Conservation (phyloP, 2,113 vertebrate species). For the Peromyscus leucopus region DNA sequence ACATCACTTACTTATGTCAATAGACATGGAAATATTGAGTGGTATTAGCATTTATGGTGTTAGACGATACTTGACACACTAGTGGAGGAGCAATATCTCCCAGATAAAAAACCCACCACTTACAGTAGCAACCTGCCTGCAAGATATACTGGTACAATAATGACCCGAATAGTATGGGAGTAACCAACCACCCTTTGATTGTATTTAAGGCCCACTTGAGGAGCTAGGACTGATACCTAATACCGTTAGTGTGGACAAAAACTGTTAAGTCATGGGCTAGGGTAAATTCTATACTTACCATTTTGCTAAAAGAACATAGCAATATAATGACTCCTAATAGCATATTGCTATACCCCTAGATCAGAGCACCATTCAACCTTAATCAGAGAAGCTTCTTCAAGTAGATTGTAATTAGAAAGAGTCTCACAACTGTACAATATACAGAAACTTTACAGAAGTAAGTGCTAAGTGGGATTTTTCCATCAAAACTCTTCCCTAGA, state of each 20-base stretch:
- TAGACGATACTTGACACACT: not conserved
- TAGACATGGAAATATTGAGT: not conserved
- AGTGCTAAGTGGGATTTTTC: not conserved
- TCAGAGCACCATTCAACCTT: not conserved
- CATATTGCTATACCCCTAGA: not conserved
- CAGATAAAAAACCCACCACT: too few species aligned
- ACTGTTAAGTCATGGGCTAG: not conserved
- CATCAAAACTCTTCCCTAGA: not conserved
- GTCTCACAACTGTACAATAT: not conserved
- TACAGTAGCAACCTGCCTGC: too few species aligned
- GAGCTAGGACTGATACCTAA: too few species aligned
- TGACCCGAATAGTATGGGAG: too few species aligned
- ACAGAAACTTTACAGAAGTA: not conserved
- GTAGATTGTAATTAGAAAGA: not conserved
- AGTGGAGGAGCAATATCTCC: too few species aligned
- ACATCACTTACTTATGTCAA: not conserved
- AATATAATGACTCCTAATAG: not conserved
- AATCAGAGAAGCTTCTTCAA: not conserved
- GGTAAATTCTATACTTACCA: not conserved
- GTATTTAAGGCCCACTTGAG: too few species aligned
- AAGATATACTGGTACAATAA: too few species aligned
- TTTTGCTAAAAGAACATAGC: not conserved
- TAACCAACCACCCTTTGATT: too few species aligned
- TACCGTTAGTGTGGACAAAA: not conserved
- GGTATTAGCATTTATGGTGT: not conserved